Base-by-base conservation (phyloP, 2,113 vertebrate genomes). In the Chitala chitala region DNA sequence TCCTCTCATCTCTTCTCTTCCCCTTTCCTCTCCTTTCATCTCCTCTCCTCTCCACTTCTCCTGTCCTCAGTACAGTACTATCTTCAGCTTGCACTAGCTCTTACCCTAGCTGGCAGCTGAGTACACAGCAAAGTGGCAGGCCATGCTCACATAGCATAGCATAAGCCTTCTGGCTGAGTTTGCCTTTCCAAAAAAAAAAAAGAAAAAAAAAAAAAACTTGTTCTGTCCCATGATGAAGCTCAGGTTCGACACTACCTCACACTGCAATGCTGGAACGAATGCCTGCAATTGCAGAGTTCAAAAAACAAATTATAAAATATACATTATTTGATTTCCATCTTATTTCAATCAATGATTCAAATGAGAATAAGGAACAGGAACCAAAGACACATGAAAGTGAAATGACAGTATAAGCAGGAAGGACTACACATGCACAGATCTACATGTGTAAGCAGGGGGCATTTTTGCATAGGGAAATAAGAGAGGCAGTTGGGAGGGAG, bases 71-170 rank as follows among this genome's bases (percentile, higher is more conserved):
- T 15, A 59, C 13, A 17, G 56, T 6, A 5, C 12, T 42, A 61
- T 70, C 64, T 74, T 59, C 56, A 44, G 72, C 48, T 78, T 75
- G 77, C 77, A 8, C 71, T 50, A 69, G 79, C 74, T 71, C 38
- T 76, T 76, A 75, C 75, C 66, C 78, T 78, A 79, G 79, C 79
- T 78, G 78, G 75, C 74, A 42, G 83, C 73, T 77, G 79, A 77
- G 78, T 82, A 78, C 74, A 76, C 75, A 75, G 74, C 76, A 75
- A 53, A 69, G 50, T 38, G 42, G 75, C 42, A 75, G 63, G 79
- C 78, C 76, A 76, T 75, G 75, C 56, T 73, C 64, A 68, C 79
- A 51, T 31, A 71, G 71, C 79, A 51, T 31, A 71, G 71, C 55
- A 75, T 75, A 78, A 76, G 74, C 78, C 76, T 77, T 81, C 71